Evolutionary conservation across 2,888 invertebrate genomes (phyloP).

Genomic region (Ophion obscuratus): DNA sequence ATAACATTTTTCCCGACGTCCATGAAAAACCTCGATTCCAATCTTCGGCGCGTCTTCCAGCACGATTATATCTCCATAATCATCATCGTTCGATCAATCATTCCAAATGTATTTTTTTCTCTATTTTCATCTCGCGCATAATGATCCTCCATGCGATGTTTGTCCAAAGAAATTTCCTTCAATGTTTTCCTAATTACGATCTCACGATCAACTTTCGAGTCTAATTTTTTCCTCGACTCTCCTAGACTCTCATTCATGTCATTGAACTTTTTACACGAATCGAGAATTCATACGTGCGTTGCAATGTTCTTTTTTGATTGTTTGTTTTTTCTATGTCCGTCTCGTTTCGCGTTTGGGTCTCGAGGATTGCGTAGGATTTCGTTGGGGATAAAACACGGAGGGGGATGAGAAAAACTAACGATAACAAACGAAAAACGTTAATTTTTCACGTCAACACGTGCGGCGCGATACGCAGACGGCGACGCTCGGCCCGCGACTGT

Average conservation of each 20-base stretch:
- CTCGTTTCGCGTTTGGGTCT: background rate
- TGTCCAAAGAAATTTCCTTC: background rate
- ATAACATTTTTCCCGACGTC: background rate
- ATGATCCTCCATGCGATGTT: background rate
- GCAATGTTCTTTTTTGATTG: background rate
- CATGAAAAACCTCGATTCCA: background rate
- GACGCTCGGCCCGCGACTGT: constrained; percentile 83
- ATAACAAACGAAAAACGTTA: constrained; percentile 1
- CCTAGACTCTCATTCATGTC: background rate
- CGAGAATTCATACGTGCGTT: background rate
- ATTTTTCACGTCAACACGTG: constrained; percentile 45
- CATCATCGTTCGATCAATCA: background rate
- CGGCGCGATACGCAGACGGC: constrained; percentile 76
- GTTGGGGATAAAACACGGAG: background rate
- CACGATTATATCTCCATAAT: background rate
- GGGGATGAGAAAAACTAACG: background rate
- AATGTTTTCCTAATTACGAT: background rate
- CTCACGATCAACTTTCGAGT: background rate
- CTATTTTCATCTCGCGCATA: background rate
- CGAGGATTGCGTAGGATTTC: background rate
- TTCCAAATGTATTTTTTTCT: background rate
- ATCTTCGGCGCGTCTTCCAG: background rate
- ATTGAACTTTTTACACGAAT: background rate
- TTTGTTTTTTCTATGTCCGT: background rate
- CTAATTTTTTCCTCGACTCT: background rate